Evolutionary conservation across 2,888 invertebrate species (phyloP).

Genomic region (Scaptomyza caliginosa): DNA sequence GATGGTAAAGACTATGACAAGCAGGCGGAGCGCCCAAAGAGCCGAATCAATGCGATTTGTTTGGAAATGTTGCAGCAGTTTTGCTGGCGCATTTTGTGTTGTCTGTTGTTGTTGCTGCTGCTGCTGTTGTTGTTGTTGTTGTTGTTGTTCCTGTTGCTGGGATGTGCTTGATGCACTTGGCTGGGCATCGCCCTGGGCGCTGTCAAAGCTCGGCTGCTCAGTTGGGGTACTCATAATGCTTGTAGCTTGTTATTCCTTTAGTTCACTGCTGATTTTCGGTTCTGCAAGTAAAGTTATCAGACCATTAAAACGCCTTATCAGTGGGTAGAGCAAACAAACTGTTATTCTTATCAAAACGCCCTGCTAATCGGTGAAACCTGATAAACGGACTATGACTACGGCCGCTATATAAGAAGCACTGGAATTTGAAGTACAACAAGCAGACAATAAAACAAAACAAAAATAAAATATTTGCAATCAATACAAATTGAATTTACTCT

Average conservation of each 20-base stretch:
- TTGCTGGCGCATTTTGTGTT: slow-evolving; percentile 70
- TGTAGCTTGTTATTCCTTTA: slow-evolving; percentile 4
- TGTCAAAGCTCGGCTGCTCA: slow-evolving; percentile 57
- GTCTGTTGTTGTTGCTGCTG: slow-evolving; percentile 47
- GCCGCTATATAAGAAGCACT: not conserved
- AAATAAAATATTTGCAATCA: too few relatives aligned
- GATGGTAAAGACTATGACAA: slow-evolving; percentile 92
- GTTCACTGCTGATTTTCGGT: slow-evolving; percentile 6
- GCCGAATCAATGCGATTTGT: slow-evolving; percentile 94
- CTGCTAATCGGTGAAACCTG: slow-evolving; percentile 34
- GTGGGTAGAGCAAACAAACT: slow-evolving; percentile 10
- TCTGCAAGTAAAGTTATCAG: slow-evolving; percentile 27
- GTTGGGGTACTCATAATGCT: slow-evolving; percentile 75
- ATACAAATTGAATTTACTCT: too few relatives aligned
- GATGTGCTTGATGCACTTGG: slow-evolving; percentile 28
- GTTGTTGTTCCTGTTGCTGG: slow-evolving; percentile 45
- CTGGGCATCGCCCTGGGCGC: slow-evolving; percentile 49
- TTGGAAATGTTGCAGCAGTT: slow-evolving; percentile 89
- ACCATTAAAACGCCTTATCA: slow-evolving; percentile 37
- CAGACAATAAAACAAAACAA: too few relatives aligned
- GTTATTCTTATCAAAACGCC: slow-evolving; percentile 31
- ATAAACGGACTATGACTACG: slow-evolving; percentile 22
- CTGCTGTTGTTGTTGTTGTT: slow-evolving; percentile 48
- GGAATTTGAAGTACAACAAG: slow-evolving; percentile 1
- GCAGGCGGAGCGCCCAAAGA: slow-evolving; percentile 93